Conservation (phyloP, 2,113 vertebrate genomes). For the Dinomys branickii region DNA sequence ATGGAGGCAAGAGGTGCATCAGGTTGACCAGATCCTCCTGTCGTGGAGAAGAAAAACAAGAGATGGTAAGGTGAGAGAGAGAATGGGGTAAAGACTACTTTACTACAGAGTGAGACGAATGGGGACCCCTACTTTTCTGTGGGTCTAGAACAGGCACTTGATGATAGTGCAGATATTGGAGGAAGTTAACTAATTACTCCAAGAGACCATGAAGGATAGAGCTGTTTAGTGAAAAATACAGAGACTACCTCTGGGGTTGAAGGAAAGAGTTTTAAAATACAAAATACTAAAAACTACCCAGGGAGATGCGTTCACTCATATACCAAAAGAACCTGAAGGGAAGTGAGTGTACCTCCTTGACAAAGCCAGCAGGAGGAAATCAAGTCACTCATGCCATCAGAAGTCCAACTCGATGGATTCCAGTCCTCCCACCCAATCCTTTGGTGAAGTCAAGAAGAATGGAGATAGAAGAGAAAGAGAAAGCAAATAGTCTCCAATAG, state of each 20-base stretch:
- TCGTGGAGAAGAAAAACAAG: background rate
- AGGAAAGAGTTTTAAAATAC: conserved; percentile 1
- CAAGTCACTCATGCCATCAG: background rate
- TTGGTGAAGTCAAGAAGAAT: background rate
- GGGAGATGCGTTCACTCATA: background rate
- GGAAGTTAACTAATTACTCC: background rate
- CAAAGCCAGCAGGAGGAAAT: conserved; percentile 19
- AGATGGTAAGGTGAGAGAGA: background rate
- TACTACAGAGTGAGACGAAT: background rate
- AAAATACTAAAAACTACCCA: background rate
- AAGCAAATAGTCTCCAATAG: background rate
- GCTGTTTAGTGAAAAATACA: background rate
- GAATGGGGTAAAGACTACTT: background rate
- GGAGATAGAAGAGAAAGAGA: background rate
- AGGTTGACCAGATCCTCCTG: conserved; percentile 52
- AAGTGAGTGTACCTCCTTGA: background rate
- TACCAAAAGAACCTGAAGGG: background rate
- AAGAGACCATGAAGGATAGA: background rate
- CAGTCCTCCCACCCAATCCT: background rate
- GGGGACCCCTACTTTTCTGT: background rate
- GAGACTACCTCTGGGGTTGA: background rate
- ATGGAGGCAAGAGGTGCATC: background rate
- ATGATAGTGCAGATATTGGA: background rate
- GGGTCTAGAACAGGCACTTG: background rate
- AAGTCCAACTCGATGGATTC: background rate